Base-by-base conservation (phyloP, 2,113 vertebrate genomes). In the Strix aluco region DNA sequence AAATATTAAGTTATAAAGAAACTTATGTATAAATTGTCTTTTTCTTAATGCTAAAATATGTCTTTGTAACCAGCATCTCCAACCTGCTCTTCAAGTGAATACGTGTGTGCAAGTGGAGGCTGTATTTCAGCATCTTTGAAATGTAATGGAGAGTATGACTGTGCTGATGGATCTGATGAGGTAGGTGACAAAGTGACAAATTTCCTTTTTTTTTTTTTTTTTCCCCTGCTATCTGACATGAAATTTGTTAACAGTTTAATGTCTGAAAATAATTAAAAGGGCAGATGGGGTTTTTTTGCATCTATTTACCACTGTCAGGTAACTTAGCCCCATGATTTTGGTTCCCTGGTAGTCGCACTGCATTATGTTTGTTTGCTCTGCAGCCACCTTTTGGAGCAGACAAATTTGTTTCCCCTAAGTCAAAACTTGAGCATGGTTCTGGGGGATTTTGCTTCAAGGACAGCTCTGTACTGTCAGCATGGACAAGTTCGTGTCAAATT, bases 141-240 rank as follows among this genome's bases (percentile, higher is more conserved):
- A 67, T 99, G 99, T 91, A 99, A 99, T 54, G 99, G 99, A 94
- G 98, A 99, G 51, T 97, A 98, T 92, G 99, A 99, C 98, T 99
- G 99, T 93, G 97, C 98, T 75, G 99, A 99, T 57, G 99, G 99
- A 87, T 99, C 99, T 47, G 99, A 99, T 96, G 99, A 99, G 99
- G 99, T 99, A 98, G 98, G 78, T 54, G n/a, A 16, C 14, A 44
- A 44, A 10, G 78, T 54, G n/a, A 16, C 14, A 44, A 44, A 10
- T 46, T 70, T 8, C 26, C 32, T 23, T 52, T 20, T 51, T n/a
- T 11, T 47, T 20, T 6, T n/a, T 14, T 17, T 23, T 52, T 23
- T 51, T 7, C 2, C 3, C 4, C 26, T 27, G 2, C 9, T 20
- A 3, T 36, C 21, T 34, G 27, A 18, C 32, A 14, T 62, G 6